Evolutionary conservation across 2,113 vertebrate species (phyloP).

Genomic region (Eulemur rufifrons): DNA sequence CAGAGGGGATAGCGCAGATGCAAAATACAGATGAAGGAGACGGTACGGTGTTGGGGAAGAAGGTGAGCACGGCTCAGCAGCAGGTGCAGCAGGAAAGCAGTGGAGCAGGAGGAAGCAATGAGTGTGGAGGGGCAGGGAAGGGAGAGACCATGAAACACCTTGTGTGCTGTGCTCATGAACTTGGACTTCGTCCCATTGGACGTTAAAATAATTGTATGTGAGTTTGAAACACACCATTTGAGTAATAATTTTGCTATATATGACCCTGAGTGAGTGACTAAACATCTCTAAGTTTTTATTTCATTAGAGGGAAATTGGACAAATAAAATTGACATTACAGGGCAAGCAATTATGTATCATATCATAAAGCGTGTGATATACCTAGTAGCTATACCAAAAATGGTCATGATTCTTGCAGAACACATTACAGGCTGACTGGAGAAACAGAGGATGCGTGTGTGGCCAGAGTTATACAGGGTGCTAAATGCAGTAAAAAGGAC

Average conservation of each 20-base stretch:
- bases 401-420: not conserved
- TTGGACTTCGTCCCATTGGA: not conserved
- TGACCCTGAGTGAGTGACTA: not conserved
- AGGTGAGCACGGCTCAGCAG: not conserved
- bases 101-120: not conserved
- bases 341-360: not conserved
- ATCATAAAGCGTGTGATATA: not conserved
- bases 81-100: too few relatives aligned
- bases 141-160: too few relatives aligned
- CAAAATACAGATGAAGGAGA: not conserved
- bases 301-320: not conserved
- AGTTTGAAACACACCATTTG: not conserved
- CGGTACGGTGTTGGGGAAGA: fast-evolving
- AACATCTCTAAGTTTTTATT: not conserved
- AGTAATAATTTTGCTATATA: not conserved
- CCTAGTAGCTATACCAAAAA: not conserved
- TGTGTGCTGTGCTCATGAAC: not conserved
- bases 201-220: not conserved
- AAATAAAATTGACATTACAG: not conserved
- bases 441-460: not conserved
- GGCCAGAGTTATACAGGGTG: not conserved
- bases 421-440: not conserved
- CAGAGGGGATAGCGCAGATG: fast-evolving
- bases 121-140: fast-evolving
- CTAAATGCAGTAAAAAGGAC: not conserved